Base-by-base conservation (phyloP, 2,797 vertebrate genomes). In the Semotilus atromaculatus region DNA sequence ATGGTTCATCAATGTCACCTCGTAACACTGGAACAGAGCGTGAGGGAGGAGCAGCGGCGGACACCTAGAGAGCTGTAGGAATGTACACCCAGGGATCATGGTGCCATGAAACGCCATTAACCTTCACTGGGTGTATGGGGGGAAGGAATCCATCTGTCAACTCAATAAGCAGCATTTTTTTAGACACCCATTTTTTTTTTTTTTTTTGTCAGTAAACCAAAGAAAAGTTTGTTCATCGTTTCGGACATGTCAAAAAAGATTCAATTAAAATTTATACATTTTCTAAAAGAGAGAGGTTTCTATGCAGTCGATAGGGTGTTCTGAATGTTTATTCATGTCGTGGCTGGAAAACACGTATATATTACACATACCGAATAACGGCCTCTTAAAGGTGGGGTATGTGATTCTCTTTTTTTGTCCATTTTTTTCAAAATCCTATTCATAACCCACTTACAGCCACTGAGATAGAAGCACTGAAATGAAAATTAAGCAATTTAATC, bases 1-100 rank as follows among this genome's bases (percentile, higher is more conserved):
- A 91, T 89, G 85, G 87, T 90, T 89, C 83, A 91, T 90, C 87
- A 91, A 88, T 87, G 88, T 88, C 88, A 89, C 85, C 82, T 79
- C 60, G 26, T 64, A 79, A 81, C 80, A 79, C 72, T 51, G 81
- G 76, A 86, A 58, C 58, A 14, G 82, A 55, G 40, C 29, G 58
- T 76, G 31, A 40, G 51, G 40, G n/a, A 43, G 34, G 18, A 74
- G 10, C 53, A 58, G 66, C 21, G 21, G 43, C 31, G 43, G 71
- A 55, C 75, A 78, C 81, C 58, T 23, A 66, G 60, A 79, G 76
- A 80, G 81, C 36, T 79, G 43, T 66, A 78, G 70, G 60, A 68
- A 62, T 38, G 36, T 53, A 82, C 43, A 11, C 75, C 82, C 45
- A 31, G 74, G 78, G 86, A 88, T 84, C 78, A 53, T 58, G 70